Base-by-base conservation (phyloP, 2,113 vertebrate species). In the Alethe diademata region DNA sequence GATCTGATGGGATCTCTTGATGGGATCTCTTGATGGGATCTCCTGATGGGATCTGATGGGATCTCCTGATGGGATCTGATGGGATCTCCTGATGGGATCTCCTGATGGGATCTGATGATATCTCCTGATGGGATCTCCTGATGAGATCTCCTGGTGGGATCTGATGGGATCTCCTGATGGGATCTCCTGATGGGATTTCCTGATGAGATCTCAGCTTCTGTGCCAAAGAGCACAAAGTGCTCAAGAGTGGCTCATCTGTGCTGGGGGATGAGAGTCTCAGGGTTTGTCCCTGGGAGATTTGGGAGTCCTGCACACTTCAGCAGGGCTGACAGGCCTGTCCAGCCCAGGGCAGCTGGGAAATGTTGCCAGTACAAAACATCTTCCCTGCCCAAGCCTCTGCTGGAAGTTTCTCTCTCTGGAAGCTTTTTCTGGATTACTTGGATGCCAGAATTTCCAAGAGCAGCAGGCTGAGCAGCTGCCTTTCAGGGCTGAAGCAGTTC, bases 181-280 rank as follows among this genome's bases (percentile, higher is more conserved):
- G 43, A 19, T 43, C 42, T 43, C 42, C 43, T 45, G 43, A 45
- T 45, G 17, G 4, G 43, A 19, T 45, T 16, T 5, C 24, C 12
- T 3, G 47, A 24, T 48, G 22, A 12, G 24, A 48, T 48, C 20
- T 48, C 50, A 15, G 18, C 3, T 14, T 2, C n/a, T 73, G 78
- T 80, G 64, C 67, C 64, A 36, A 3, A 31, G 40, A 33, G 43
- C 83, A 24, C 24, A 0, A 19, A 50, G 48, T 14, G 48, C 48
- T 50, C 48, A 5, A 15, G 48, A 26, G 25, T 26, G 50, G 25
- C 50, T 51, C 50, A 0, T 2, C 6, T 17, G 22, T 9, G 65
- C 2, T 8, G 2, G 33, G 67, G 58, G 20, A 9, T 45, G 43
- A 58, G 50, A 56, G 5, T 0, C 0, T 5, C n/a, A 16, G 50